These are phyloP conservation scores for Hydriomena furcata DNA, from an alignment of 2,888 invertebrate genomes.

Conservation along the genomic window DNA sequence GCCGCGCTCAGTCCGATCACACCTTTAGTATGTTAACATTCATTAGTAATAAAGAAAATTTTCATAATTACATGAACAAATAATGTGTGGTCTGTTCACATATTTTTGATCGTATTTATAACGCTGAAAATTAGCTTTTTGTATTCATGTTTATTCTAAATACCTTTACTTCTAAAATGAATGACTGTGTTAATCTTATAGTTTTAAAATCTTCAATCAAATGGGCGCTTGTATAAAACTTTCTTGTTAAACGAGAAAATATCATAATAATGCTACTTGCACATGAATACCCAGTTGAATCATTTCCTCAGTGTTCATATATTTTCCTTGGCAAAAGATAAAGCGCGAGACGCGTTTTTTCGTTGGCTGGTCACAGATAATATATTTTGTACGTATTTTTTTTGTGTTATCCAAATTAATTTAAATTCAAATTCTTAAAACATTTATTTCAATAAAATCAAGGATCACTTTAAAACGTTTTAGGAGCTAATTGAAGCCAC, in stretches of 20 bases:
- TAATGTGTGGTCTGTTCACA: background rate
- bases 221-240: background rate
- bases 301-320: too few species aligned
- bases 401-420: too few species aligned
- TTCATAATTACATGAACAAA: conserved; percentile 10
- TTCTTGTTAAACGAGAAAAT: conserved; percentile 1
- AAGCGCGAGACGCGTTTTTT: too few species aligned
- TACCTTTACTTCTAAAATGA: background rate
- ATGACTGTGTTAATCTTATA: background rate
- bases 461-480: too few species aligned
- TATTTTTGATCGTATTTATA: conserved; percentile 4
- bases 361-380: too few species aligned
- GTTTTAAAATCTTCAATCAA: background rate
- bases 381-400: too few species aligned
- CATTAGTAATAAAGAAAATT: background rate
- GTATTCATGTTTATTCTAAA: background rate
- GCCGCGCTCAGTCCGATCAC: too few species aligned
- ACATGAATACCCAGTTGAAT: too few species aligned
- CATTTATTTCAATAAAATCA: too few species aligned
- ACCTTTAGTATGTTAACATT: background rate
- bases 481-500: too few species aligned
- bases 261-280: background rate
- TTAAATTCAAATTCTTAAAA: too few species aligned
- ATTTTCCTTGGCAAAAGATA: too few species aligned
- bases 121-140: conserved; percentile 1